Percentiles rank a stretch among this genome's conserved stretches.
Evolutionary conservation across 2,113 vertebrate species (phyloP).

Genomic region (Microcebus jonahi): DNA sequence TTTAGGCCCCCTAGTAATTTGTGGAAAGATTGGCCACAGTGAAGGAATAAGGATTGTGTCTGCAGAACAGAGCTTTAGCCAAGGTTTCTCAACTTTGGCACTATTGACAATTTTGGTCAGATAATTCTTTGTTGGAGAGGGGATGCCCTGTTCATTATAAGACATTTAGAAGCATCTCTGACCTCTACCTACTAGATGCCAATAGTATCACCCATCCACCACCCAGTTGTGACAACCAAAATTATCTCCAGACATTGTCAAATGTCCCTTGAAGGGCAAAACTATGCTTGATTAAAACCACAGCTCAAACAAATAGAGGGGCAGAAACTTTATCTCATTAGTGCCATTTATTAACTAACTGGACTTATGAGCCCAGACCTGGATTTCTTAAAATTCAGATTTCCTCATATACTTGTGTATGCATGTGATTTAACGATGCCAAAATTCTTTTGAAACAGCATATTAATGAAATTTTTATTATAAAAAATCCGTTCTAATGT

Average conservation of each 20-base stretch:
- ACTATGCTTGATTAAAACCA: not conserved
- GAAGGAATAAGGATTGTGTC: not conserved
- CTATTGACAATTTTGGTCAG: not conserved
- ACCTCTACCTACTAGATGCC: not conserved
- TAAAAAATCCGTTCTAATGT: not conserved
- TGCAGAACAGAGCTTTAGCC: not conserved
- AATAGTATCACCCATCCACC: not conserved
- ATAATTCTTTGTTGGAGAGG: not conserved
- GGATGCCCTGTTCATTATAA: not conserved
- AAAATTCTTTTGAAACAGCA: not conserved
- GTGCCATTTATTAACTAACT: not conserved
- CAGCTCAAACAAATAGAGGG: not conserved
- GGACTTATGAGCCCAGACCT: not conserved
- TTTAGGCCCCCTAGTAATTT: not conserved
- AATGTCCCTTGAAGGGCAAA: not conserved
- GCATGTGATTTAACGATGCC: not conserved
- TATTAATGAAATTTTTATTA: not conserved
- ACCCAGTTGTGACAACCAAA: not conserved
- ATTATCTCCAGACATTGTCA: not conserved
- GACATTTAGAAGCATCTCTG: not conserved
- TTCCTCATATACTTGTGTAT: not conserved
- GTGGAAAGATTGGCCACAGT: not conserved
- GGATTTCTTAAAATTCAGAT: slow-evolving; percentile 6
- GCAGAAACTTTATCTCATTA: not conserved
- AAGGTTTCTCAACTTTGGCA: not conserved